Conservation (phyloP, 2,113 vertebrate genomes). For the Marcusenius ussheri region DNA sequence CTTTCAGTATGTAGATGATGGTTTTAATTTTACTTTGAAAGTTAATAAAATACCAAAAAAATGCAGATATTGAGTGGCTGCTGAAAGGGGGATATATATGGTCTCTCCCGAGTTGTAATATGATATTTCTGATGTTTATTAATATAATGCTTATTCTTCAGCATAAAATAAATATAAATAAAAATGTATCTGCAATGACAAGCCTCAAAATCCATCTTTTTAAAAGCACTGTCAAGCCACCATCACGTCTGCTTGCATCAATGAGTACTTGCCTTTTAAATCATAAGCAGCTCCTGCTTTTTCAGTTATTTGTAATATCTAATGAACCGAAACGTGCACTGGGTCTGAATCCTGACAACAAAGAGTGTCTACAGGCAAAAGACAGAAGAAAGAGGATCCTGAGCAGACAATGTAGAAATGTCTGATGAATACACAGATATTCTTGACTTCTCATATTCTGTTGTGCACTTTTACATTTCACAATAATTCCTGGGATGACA, state of each 20-base stretch:
- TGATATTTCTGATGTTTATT: not conserved
- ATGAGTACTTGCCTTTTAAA: not conserved
- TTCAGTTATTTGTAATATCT: not conserved
- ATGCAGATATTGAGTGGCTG: not conserved
- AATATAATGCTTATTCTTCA: not conserved
- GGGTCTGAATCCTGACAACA: not conserved
- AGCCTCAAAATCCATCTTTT: not conserved
- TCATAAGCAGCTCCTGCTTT: not conserved
- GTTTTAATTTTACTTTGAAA: not conserved
- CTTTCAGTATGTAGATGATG: not conserved
- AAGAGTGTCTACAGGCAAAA: not conserved
- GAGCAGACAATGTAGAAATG: not conserved
- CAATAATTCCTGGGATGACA: not conserved
- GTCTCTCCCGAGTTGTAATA: not conserved
- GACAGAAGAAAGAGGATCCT: not conserved
- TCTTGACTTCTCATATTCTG: not conserved
- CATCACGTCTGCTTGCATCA: not conserved
- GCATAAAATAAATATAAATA: conserved; percentile 2
- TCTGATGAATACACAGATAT: not conserved
- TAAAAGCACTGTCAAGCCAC: not conserved
- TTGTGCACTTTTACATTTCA: not conserved
- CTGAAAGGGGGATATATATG: not conserved
- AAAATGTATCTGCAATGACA: not conserved
- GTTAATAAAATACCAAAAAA: conserved; percentile 3
- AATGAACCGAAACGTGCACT: not conserved